Evolutionary conservation across 2,113 vertebrate species (phyloP).

Genomic region (Myotis davidii): DNA sequence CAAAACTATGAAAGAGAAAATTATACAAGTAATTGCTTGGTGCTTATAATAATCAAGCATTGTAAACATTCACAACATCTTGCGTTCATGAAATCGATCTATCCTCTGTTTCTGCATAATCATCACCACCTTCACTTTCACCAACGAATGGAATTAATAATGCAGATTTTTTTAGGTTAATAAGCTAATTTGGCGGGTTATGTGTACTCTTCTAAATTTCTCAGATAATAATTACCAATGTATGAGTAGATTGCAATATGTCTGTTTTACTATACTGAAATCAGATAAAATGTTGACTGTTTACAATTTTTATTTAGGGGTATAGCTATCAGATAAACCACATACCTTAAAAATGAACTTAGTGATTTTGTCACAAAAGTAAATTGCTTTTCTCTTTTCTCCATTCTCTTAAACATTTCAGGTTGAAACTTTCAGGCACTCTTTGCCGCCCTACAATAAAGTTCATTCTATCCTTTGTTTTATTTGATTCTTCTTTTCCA

Average conservation of each 20-base stretch:
- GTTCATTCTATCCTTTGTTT: slow-evolving; percentile 21
- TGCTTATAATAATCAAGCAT: slow-evolving; percentile 42
- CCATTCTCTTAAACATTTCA: background rate
- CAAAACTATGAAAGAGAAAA: slow-evolving; percentile 32
- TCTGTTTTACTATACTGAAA: slow-evolving; percentile 45
- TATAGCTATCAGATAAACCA: slow-evolving; percentile 50
- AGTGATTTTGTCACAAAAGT: slow-evolving; percentile 43
- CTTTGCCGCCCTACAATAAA: slow-evolving; percentile 15
- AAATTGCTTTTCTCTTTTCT: background rate
- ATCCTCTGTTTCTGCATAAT: slow-evolving; percentile 34
- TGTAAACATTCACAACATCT: slow-evolving; percentile 2
- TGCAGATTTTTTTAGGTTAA: slow-evolving; percentile 27
- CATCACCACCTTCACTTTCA: slow-evolving; percentile 33
- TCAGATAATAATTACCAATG: slow-evolving; percentile 46
- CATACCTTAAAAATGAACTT: slow-evolving; percentile 31
- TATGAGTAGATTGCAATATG: background rate
- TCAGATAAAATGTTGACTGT: slow-evolving; percentile 6
- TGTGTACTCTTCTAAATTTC: background rate
- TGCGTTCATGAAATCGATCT: background rate
- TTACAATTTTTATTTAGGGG: background rate
- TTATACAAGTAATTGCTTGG: slow-evolving; percentile 19
- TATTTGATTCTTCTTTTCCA: background rate
- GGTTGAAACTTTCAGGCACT: background rate
- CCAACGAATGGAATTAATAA: slow-evolving; percentile 35
- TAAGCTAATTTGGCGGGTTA: background rate